A percentile compares a stretch with the other conserved stretches of the same genome.
These are phyloP conservation scores for Paratilapia polleni DNA, from an alignment of 2,113 vertebrate species.

Conservation along the genomic window DNA sequence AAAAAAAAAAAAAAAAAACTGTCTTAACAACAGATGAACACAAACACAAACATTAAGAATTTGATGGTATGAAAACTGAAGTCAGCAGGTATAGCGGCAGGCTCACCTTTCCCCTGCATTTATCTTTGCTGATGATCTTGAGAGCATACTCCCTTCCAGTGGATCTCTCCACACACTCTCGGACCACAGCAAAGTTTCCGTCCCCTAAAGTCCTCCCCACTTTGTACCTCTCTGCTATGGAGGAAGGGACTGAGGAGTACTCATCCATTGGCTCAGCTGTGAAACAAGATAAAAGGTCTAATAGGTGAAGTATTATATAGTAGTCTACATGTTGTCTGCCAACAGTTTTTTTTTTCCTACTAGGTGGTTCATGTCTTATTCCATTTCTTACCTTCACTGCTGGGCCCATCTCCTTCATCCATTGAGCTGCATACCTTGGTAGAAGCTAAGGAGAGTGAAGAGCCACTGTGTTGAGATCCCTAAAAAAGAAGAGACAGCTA, in stretches of 20 bases:
- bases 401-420: slow-evolving; percentile 92
- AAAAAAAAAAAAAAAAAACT: not conserved
- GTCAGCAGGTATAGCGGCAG: not conserved
- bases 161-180: slow-evolving; percentile 97
- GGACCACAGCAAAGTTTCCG: slow-evolving; percentile 97
- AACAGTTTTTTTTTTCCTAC: not conserved
- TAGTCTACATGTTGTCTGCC: not conserved
- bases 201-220: slow-evolving; percentile 95
- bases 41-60: not conserved
- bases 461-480: slow-evolving; percentile 95
- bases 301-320: not conserved
- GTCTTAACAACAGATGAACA: not conserved
- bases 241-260: slow-evolving; percentile 87
- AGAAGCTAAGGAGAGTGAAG: slow-evolving; percentile 94
- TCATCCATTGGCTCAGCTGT: slow-evolving; percentile 90
- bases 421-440: slow-evolving; percentile 98
- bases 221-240: slow-evolving; percentile 95
- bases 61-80: not conserved
- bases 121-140: slow-evolving; percentile 98
- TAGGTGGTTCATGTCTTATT: not conserved
- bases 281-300: not conserved
- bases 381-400: slow-evolving; percentile 85
- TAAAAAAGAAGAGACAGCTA: slow-evolving; percentile 70
- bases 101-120: slow-evolving; percentile 97
- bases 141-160: slow-evolving; percentile 95